Base-by-base conservation (phyloP, 1,140 invertebrate species). In the Thereuonema tuberculata region DNA sequence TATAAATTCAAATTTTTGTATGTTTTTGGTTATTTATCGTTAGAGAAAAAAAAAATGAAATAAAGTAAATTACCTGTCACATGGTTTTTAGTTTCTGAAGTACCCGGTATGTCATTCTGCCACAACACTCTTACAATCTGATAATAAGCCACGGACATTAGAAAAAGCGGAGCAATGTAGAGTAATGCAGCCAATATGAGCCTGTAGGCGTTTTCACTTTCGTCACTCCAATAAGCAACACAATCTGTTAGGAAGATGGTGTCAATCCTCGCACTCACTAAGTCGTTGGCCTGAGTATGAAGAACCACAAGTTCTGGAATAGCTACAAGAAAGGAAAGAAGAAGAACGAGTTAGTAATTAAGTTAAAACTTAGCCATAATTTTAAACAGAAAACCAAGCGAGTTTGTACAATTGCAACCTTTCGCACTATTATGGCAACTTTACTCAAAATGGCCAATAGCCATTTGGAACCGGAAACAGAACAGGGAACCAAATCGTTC, bases 91-190 rank as follows among this genome's bases (percentile, higher is more conserved):
- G 48, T 29, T 20, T 66, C 63, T 2, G 58, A 12, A 12, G 61
- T 20, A 2, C 85, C 86, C 1, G 84, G 85, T 58, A 87, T 85
- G 66, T 81, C 79, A 56, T 82, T 78, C 49, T 77, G 82, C 89
- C 89, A 92, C 1, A 93, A 73, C 1, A 91, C 87, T 3, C 78
- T 71, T 5, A 87, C 83, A 60, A 93, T 93, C 72, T 89, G 84
- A 66, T 79, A 84, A 73, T 93, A 93, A 1, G 88, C 84, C 15
- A 90, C 75, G 17, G 78, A 83, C 87, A 92, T 93, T 66, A 92
- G 82, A 1, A 83, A 65, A 27, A 93, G 73, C 0, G 89, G 89
- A 15, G 84, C 73, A 63, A 81, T 75, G 72, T 89, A 93, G 9
- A 92, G 78, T 43, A 87, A 72, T 1, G 87, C 69, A 25, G 83